A percentile compares a stretch with the other conserved stretches of the same genome.
Evolutionary conservation across 2,797 vertebrate species (phyloP).

Genomic region (Neopelma chrysocephalum): DNA sequence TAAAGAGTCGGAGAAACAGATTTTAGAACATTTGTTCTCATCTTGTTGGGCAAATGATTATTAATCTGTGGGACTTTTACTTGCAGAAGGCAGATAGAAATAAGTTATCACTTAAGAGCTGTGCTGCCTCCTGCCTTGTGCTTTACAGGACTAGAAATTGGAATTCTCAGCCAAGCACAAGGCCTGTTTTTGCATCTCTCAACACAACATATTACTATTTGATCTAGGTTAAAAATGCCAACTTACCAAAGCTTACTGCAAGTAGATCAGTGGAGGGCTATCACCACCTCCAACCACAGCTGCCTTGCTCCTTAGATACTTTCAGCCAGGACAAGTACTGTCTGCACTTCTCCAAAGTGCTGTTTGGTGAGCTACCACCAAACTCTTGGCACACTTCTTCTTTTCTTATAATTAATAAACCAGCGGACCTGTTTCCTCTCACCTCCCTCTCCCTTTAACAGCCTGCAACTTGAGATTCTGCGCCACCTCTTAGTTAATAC

Average conservation of each 20-base stretch:
- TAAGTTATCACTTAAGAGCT: not conserved
- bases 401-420: not conserved
- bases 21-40: not conserved
- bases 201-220: not conserved
- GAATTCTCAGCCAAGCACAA: not conserved
- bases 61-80: not conserved
- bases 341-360: not conserved
- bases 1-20: not conserved
- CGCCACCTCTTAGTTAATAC: not conserved
- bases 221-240: not conserved
- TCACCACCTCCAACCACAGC: not conserved
- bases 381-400: accelerated
- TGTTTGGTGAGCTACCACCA: not conserved
- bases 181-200: not conserved
- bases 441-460: not conserved
- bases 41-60: not conserved
- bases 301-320: not conserved
- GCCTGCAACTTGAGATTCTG: not conserved
- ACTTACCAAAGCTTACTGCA: not conserved
- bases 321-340: not conserved
- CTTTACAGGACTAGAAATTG: not conserved
- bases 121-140: not conserved
- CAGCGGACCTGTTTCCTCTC: not conserved
- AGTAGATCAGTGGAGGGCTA: not conserved
- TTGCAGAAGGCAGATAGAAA: not conserved